phyloP scores from a whole-genome alignment of 2,797 vertebrate genomes.

The Lagorchestes hirsutus region DNA sequence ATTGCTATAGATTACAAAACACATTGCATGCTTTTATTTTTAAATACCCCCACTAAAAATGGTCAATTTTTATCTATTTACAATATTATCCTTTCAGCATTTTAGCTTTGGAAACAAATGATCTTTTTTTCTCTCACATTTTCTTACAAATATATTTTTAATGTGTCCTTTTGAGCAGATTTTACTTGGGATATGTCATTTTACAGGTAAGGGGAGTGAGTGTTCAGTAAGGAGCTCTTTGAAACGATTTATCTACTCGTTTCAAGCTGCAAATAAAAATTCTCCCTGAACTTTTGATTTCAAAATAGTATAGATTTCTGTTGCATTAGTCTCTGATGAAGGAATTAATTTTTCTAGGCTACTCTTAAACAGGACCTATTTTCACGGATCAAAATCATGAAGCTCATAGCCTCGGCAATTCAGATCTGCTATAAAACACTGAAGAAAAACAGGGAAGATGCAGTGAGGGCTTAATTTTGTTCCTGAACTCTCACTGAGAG shows the following conservation, averaged over 20 bases:
- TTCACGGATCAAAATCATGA: constrained; percentile 45
- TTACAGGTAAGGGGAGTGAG: constrained; percentile 45
- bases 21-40: constrained; percentile 82
- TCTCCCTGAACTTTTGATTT: constrained; percentile 57
- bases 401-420: not conserved
- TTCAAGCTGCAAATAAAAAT: not conserved
- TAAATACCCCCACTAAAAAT: constrained; percentile 73
- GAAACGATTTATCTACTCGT: not conserved
- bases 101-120: constrained; percentile 69
- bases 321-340: constrained; percentile 27
- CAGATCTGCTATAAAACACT: not conserved
- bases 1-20: constrained; percentile 84
- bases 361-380: not conserved
- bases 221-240: constrained; percentile 12
- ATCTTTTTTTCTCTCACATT: constrained; percentile 56
- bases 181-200: constrained; percentile 24
- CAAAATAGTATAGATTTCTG: not conserved
- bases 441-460: constrained; percentile 44
- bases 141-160: constrained; percentile 63
- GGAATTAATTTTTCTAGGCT: not conserved
- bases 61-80: constrained; percentile 78
- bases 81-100: constrained; percentile 64
- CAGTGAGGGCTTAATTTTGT: constrained; percentile 32
- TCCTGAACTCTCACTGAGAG: constrained; percentile 39
- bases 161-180: constrained; percentile 11